phyloP scores from a whole-genome alignment of 2,113 vertebrate genomes.

The Otocyon megalotis region DNA sequence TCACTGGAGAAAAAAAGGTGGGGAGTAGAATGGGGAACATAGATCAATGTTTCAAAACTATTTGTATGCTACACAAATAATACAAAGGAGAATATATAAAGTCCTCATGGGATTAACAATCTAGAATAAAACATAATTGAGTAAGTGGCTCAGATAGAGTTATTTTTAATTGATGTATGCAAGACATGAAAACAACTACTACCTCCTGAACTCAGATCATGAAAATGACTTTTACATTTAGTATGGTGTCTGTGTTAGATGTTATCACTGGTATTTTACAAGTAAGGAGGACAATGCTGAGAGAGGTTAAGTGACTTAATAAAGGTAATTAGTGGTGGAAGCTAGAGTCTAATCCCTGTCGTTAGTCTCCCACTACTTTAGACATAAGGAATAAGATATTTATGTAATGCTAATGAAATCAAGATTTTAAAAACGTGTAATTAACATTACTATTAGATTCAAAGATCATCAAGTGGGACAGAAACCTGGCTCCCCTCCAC shows the following conservation, averaged over 20 bases:
- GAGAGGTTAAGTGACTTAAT: not conserved
- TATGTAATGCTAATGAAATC: not conserved
- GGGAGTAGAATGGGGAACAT: not conserved
- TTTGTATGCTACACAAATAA: not conserved
- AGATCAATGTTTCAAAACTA: conserved; percentile 10
- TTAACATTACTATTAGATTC: not conserved
- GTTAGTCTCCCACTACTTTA: not conserved
- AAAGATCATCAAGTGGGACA: not conserved
- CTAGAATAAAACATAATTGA: not conserved
- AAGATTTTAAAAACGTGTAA: not conserved
- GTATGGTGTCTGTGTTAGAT: not conserved
- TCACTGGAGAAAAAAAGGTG: not conserved
- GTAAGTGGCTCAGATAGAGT: not conserved
- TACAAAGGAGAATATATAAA: not conserved
- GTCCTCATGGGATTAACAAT: not conserved
- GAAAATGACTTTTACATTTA: not conserved
- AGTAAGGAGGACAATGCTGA: not conserved
- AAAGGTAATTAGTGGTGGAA: not conserved
- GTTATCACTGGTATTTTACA: not conserved
- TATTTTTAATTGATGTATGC: not conserved
- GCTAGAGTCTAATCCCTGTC: not conserved
- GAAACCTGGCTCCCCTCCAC: not conserved
- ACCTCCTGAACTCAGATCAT: not conserved
- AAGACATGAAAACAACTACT: not conserved
- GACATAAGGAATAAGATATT: not conserved